Conservation (phyloP, 2,113 vertebrate species). For the Plecotus auritus region DNA sequence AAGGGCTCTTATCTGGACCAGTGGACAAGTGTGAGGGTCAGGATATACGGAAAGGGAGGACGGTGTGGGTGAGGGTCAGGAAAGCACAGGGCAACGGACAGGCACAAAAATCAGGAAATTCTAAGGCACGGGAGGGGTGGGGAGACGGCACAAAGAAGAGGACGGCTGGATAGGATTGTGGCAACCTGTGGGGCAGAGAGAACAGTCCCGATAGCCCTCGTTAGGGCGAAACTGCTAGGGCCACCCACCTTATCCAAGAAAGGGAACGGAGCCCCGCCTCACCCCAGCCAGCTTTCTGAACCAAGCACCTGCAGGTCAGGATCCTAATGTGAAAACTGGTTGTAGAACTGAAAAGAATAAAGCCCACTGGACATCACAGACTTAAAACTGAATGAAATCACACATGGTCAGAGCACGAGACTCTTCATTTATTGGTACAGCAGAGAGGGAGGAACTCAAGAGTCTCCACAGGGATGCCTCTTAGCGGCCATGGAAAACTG, state of each 20-base stretch:
- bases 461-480: not conserved
- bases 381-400: constrained; percentile 19
- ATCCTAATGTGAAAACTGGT: not conserved
- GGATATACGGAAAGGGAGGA: not conserved
- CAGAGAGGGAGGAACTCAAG: not conserved
- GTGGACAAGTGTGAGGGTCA: not conserved
- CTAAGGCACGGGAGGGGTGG: not conserved
- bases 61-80: not conserved
- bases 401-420: not conserved
- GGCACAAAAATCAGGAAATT: not conserved
- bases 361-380: not conserved
- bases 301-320: not conserved
- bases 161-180: not conserved
- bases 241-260: not conserved
- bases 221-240: not conserved
- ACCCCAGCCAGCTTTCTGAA: not conserved
- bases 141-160: not conserved
- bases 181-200: not conserved
- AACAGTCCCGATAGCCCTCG: not conserved
- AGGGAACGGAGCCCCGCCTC: not conserved
- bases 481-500: not conserved
- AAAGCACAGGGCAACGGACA: not conserved
- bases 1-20: not conserved
- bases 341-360: not conserved
- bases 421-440: not conserved